Evolutionary conservation across 1,140 invertebrate species (phyloP), one percentile per base, ranked within the genome.

Genomic region (Scaptomyza pallida): DNA sequence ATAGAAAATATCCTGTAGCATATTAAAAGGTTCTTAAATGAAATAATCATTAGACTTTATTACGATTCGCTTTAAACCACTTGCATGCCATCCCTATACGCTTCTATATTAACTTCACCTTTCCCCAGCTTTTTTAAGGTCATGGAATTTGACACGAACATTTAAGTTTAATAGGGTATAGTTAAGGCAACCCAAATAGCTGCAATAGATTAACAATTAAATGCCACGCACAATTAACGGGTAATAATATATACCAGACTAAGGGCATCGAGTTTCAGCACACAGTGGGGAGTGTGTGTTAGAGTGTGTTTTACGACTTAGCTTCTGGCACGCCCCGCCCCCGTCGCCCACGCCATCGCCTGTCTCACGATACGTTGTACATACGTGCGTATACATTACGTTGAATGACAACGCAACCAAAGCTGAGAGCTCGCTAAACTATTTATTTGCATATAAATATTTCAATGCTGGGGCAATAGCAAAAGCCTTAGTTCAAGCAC

Each of bases 361-460:
- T 41, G 37, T 55, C 21, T 41, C 15, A 19, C 33, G 9, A 15
- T 37, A n/a, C 33, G 12, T 3, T n/a, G 6, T 9, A 35, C 33
- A 37, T n/a, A 40, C 21, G 30, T 43, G 23, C 33, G 56, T 72
- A 52, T 54, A 54, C 67, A 50, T 60, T 59, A 70, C 52, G 71
- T 55, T 56, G 60, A 86, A 80, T 80, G 80, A 77, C 72, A 86
- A 70, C 60, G 44, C 35, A 65, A 47, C 70, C 57, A 60, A 64
- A 71, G 81, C 79, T 74, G 77, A 86, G 74, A 88, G 82, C 77
- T 60, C 64, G 69, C 65, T 78, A 81, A 85, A 85, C 82, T 85
- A 85, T 85, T 85, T 85, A 85, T 85, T 85, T 85, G 81, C 81
- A 85, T 86, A 85, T 86, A 85, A 85, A 85, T 85, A 88, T 85